Evolutionary conservation across 1,140 invertebrate species (phyloP).

Genomic region (Pseudoatta argentina): DNA sequence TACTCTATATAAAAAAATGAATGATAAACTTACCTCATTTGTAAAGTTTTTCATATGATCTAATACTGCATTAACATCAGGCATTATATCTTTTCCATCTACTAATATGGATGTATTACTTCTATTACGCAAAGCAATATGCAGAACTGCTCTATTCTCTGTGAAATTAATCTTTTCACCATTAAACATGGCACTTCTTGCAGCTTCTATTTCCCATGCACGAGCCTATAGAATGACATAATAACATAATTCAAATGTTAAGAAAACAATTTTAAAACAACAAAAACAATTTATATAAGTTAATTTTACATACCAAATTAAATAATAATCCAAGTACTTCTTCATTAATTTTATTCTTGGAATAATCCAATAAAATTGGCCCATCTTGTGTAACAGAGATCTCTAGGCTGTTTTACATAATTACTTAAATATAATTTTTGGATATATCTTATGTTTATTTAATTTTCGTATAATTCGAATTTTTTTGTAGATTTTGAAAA

Average conservation of each 20-base stretch:
- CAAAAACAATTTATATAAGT: conserved; percentile 11
- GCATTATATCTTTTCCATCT: conserved; percentile 97
- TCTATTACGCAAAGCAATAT: conserved; percentile 97
- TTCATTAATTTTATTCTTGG: conserved; percentile 97
- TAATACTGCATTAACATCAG: conserved; percentile 96
- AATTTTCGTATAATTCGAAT: not conserved
- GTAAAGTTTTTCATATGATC: conserved; percentile 98
- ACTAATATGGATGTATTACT: conserved; percentile 92
- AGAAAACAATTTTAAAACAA: not conserved
- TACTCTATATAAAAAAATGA: not conserved
- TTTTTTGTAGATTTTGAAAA: not conserved
- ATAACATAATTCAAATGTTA: not conserved
- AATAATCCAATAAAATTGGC: conserved; percentile 97
- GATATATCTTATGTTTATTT: not conserved
- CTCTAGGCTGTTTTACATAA: conserved; percentile 87
- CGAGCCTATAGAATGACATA: conserved; percentile 88
- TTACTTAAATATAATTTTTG: not conserved
- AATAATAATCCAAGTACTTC: conserved; percentile 92
- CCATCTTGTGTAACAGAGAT: conserved; percentile 93
- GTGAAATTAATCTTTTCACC: conserved; percentile 99
- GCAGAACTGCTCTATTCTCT: conserved; percentile 97
- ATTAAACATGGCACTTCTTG: conserved; percentile 96
- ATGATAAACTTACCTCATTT: conserved; percentile 87
- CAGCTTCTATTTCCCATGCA: conserved; percentile 93
- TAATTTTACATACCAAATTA: conserved; percentile 89